Base-by-base conservation (phyloP, 2,888 invertebrate genomes). In the Caenorhabditis sp. region DNA sequence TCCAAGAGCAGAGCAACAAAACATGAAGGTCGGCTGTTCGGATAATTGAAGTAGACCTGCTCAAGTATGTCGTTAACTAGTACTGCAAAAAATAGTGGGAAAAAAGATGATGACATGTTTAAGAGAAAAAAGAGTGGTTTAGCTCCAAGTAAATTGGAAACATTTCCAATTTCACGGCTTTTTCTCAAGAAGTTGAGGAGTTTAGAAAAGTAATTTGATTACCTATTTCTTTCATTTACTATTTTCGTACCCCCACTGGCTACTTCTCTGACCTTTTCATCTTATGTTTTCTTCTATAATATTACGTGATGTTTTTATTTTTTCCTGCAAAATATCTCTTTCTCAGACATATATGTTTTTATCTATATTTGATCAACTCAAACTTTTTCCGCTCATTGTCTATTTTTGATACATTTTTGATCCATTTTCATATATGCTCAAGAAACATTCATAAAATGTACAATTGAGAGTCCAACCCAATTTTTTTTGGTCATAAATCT, bases 1-100 rank as follows among this genome's bases (percentile, higher is more conserved):
- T 70, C 64, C 59, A 65, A 52, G 25, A 61, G 36, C 23, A 31
- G 3, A 59, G 20, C 65, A 70, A 65, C 65, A 66, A 70, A 52
- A 52, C 21, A 25, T 1, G 8, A 25, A 10, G 23, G 20, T 53
- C 53, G 25, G 53, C 21, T n/a, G 50, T 50, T 5, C 20, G 23
- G 25, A 53, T 21, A 49, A 49, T 62, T 27, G 53, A 36, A 53
- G 23, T 26, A 23, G 53, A 52, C 52, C 8, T 49, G 20, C 23
- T 53, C 14, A 43, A 43, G 43, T 43, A 43, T 43, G 43, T 43
- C 43, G 43, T 43, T 43, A 60, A n/a, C 25, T n/a, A 25, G 38
- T 21, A 43, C 43, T 43, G 43, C 43, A 43, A 43, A 43, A 43
- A 43, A 43, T 17, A 17, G 14, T 17, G 14, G 43, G 14, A 43